Base-by-base conservation (phyloP, 23 tunicate genomes). In the Diplosoma virens region DNA sequence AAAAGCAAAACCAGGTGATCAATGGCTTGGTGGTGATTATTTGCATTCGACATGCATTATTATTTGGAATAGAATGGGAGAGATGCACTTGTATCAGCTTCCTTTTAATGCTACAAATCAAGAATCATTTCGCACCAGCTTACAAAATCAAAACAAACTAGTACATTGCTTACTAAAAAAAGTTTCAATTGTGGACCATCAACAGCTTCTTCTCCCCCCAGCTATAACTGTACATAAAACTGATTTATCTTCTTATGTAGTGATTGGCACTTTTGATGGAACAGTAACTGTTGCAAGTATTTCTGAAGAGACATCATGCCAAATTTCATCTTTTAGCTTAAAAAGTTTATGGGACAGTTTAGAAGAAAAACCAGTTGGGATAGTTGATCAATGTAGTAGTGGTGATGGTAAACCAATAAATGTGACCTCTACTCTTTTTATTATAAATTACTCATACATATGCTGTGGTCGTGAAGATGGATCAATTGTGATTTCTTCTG, bases 381-480 rank as follows among this genome's bases (percentile, higher is more conserved):
- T 92, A 16, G 70, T 92, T 47, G 97, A 92, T 65, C 79, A 92
- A 24, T 45, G 85, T 0, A 67, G 85, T 23, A 33, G 37, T 33
- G 37, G 50, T 27, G 21, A 32, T 9, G 47, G 30, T 25, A 53
- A 87, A 22, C 71, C 70, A 0, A 23, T 33, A 7, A 53, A 61
- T 37, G 79, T 93, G 0, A 93, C 94, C 32, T 60, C 98, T 0
- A 56, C 84, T 20, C 72, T 86, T 45, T 93, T 59, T 69, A 47
- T 93, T 30, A 69, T 48, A 58, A 82, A 76, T 25, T 74, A 64
- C 52, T 90, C 86, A 24, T 84, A 74, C 22, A 56, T 93, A 20
- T 84, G 89, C 25, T 93, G 93, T 66, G 98, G 98, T 31, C 76
- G 94, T 22, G 93, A 86, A 64, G 85, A 93, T 54, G 98, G 98